Percentiles rank a stretch among this genome's conserved stretches.
phyloP scores from a whole-genome alignment of 2,888 invertebrate species.

The Sussaba pulchella region DNA sequence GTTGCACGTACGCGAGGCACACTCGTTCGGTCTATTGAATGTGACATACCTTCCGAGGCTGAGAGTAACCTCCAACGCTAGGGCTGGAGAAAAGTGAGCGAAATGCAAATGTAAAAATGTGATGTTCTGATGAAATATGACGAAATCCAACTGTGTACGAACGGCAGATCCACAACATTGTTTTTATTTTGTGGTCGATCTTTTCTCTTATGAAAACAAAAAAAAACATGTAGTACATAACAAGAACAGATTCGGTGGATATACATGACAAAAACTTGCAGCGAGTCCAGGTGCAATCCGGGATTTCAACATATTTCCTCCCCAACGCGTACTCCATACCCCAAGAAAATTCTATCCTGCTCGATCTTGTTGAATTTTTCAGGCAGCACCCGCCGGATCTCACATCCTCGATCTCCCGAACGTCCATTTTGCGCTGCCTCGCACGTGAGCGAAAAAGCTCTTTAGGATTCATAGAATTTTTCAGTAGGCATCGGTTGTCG shows the following conservation, averaged over 20 bases:
- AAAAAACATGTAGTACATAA: too few relatives aligned
- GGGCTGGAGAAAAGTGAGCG: constrained; percentile 1
- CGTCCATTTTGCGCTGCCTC: constrained; percentile 26
- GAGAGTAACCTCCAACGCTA: background rate
- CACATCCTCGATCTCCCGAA: constrained; percentile 25
- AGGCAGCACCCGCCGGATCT: constrained; percentile 49
- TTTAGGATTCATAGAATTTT: constrained; percentile 69
- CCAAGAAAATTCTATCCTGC: constrained; percentile 44
- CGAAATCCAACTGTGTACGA: constrained; percentile 1
- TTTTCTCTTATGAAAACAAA: too few relatives aligned
- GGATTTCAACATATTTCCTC: background rate
- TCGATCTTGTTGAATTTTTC: constrained; percentile 57
- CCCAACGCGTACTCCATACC: constrained; percentile 2
- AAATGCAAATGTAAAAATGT: constrained; percentile 8
- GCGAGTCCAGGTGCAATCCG: constrained; percentile 9
- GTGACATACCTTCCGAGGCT: constrained; percentile 65
- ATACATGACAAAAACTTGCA: constrained; percentile 3
- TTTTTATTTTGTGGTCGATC: too few relatives aligned
- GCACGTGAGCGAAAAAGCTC: constrained; percentile 52
- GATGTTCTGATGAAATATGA: constrained; percentile 5
- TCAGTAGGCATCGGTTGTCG: constrained; percentile 58
- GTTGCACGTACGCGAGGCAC: constrained; percentile 69
- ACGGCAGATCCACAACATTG: background rate
- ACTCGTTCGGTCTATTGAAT: constrained; percentile 58
- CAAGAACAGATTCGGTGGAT: background rate